A percentile compares a stretch with the other conserved stretches of the same genome.
These are phyloP conservation scores for Axis porcinus DNA, from an alignment of 2,113 vertebrate genomes.

Conservation along the genomic window DNA sequence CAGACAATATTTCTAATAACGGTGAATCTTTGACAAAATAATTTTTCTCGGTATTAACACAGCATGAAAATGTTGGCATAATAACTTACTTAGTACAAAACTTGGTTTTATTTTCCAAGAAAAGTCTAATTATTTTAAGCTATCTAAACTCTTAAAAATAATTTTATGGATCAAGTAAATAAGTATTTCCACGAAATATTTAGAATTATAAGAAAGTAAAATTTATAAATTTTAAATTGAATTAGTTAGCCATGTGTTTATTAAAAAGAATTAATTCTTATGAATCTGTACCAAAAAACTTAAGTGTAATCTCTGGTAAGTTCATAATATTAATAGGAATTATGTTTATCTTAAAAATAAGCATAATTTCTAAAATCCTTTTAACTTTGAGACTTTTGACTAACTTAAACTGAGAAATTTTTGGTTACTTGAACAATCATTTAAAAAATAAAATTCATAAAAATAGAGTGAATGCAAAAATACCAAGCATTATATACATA, in stretches of 20 bases:
- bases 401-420: not conserved
- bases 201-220: not conserved
- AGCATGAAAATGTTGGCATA: not conserved
- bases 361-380: not conserved
- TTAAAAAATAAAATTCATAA: not conserved
- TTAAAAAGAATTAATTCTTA: not conserved
- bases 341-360: not conserved
- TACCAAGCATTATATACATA: not conserved
- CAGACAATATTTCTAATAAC: not conserved
- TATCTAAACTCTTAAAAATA: not conserved
- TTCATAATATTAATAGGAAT: not conserved
- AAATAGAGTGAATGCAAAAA: conserved; percentile 1
- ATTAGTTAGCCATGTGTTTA: not conserved
- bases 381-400: not conserved
- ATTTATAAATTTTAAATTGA: not conserved
- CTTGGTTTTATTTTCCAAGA: conserved; percentile 18
- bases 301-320: not conserved
- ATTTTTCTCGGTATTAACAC: not conserved
- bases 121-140: conserved; percentile 2
- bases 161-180: not conserved
- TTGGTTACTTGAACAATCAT: not conserved
- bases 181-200: not conserved
- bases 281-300: not conserved
- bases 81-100: not conserved
- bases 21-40: not conserved